These are phyloP conservation scores for Lasaia peninsularis DNA, from an alignment of 1,140 invertebrate genomes.

Conservation along the genomic window DNA sequence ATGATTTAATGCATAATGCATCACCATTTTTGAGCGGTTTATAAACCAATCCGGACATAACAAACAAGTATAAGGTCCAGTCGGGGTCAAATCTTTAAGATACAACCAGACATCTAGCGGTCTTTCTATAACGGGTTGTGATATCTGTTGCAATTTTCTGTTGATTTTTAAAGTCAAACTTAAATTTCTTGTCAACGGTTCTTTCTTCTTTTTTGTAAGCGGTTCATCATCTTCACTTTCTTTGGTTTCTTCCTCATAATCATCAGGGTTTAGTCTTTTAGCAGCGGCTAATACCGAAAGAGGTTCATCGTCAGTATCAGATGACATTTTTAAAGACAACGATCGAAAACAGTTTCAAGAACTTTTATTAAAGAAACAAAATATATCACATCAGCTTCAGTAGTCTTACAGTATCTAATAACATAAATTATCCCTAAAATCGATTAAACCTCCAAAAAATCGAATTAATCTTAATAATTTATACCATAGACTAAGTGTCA, in stretches of 20 bases:
- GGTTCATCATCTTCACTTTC: conserved; percentile 21
- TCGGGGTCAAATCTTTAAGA: conserved; percentile 62
- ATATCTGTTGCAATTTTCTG: conserved; percentile 32
- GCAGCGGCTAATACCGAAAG: conserved; percentile 59
- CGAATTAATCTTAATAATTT: not conserved
- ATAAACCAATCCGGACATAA: conserved; percentile 71
- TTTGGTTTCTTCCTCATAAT: conserved; percentile 18
- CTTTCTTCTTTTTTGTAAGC: conserved; percentile 40
- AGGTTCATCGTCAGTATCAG: conserved; percentile 70
- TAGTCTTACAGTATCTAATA: too few relatives aligned
- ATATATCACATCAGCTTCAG: not conserved
- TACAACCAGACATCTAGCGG: conserved; percentile 71
- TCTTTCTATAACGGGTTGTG: conserved; percentile 44
- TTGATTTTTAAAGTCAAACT: conserved; percentile 45
- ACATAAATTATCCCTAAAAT: too few relatives aligned
- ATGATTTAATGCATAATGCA: conserved; percentile 69
- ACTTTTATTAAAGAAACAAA: not conserved
- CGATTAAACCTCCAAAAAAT: too few relatives aligned
- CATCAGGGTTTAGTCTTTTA: conserved; percentile 45
- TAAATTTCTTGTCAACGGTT: conserved; percentile 32
- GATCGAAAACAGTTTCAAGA: not conserved
- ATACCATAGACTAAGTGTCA: not conserved
- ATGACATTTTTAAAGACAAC: conserved; percentile 39
- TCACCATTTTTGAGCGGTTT: conserved; percentile 63
- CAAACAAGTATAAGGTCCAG: conserved; percentile 67